Conservation (phyloP, 2,888 invertebrate species). For the Dioctria linearis region DNA sequence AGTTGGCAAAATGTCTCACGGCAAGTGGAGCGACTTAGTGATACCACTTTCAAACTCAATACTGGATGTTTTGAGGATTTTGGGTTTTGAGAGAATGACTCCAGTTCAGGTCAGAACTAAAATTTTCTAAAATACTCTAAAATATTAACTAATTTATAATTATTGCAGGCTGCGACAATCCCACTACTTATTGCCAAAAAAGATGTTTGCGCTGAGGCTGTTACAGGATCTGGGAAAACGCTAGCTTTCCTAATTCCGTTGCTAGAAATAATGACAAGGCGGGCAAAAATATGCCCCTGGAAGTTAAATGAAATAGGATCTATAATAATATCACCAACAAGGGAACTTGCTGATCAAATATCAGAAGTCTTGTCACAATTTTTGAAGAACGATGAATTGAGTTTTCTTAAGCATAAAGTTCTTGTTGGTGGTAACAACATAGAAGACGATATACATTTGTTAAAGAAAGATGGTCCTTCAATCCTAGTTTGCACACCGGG, state of each 20-base stretch:
- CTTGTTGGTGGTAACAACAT: constrained; percentile 89
- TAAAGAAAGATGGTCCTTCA: constrained; percentile 82
- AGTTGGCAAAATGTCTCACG: constrained; percentile 64
- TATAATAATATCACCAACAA: constrained; percentile 93
- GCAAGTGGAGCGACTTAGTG: constrained; percentile 71
- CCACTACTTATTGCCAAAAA: constrained; percentile 90
- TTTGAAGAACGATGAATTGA: constrained; percentile 72
- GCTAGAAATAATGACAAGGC: constrained; percentile 83
- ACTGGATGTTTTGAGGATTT: constrained; percentile 72
- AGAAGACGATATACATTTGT: constrained; percentile 80
- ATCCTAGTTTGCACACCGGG: constrained; percentile 97
- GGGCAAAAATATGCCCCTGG: constrained; percentile 77
- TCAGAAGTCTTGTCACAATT: constrained; percentile 76
- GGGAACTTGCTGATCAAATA: constrained; percentile 95
- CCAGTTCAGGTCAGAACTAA: constrained; percentile 72
- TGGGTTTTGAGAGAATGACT: constrained; percentile 75
- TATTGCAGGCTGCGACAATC: constrained; percentile 84
- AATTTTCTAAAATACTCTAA: neutral
- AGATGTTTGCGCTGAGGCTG: constrained; percentile 98
- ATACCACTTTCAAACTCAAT: constrained; percentile 72
- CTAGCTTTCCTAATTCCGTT: constrained; percentile 95
- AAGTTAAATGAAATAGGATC: constrained; percentile 86
- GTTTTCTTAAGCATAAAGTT: constrained; percentile 74
- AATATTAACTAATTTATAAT: constrained; percentile 6
- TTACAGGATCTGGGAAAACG: constrained; percentile 99